Base-by-base conservation (phyloP, 2,113 vertebrate species). In the Tricholaema leucomelas region DNA sequence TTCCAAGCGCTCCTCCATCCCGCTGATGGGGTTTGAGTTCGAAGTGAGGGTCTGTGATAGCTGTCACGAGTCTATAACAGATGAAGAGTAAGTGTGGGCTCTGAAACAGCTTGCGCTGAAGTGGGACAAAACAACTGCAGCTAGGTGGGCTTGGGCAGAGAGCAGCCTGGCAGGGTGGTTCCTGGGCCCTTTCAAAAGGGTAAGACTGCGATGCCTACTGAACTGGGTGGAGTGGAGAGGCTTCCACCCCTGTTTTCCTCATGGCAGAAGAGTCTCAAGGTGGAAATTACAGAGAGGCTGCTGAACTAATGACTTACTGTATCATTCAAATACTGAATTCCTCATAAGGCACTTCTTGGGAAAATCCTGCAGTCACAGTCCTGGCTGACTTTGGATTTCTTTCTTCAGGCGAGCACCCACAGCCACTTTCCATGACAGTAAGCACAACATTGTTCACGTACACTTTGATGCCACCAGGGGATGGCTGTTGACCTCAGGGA, bases 21-120 rank as follows among this genome's bases (percentile, higher is more conserved):
- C 99, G 0, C 97, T 99, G 85, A 99, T 99, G 99, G 99, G 99
- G 40, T 99, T 99, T 2, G 99, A 99, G 97, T 99, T 99, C 11
- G 98, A 98, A 97, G 99, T 99, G 92, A 97, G 99, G 31, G 99
- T 99, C 96, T 99, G 99, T 5, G 99, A 99, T 92, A 98, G 97
- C 97, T 99, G 99, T 96, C 98, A 99, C 2, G 98, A 99, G 93
- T 98, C 99, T 95, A 99, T 99, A 95, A 99, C 98, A 0, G 99
- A 99, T 18, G 98, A 99, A 90, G 99, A 99, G 99, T 99, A 96
- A 99, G 99, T 98, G 38, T 52, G 81, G 61, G 4, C 17, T 2
- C 24, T 30, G 15, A 35, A 38, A 17, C 0, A 0, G 4, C 5
- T 61, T 30, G 33, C 30, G 2, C 54, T 60, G 59, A 9, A 44